phyloP scores from a whole-genome alignment of 1,140 invertebrate species.

The Neodiprion fabricii region DNA sequence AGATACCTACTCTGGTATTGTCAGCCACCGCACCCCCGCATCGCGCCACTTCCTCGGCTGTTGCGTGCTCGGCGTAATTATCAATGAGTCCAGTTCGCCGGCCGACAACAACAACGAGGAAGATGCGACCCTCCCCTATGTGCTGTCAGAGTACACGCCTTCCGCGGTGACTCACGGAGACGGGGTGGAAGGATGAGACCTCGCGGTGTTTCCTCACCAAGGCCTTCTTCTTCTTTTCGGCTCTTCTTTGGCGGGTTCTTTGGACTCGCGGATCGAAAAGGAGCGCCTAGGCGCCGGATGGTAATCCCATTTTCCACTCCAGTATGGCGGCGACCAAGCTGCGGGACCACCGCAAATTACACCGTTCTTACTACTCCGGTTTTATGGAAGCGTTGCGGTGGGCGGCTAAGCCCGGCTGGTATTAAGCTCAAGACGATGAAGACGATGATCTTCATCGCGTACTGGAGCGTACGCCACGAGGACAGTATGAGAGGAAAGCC shows the following conservation, averaged over 20 bases:
- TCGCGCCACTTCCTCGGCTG: neutral
- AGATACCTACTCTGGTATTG: slow-evolving; percentile 9
- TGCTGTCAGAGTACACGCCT: neutral
- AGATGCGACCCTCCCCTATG: too few relatives aligned
- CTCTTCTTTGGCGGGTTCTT: too few relatives aligned
- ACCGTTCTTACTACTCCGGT: neutral
- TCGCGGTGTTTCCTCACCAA: too few relatives aligned
- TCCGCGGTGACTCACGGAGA: neutral
- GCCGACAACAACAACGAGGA: slow-evolving; percentile 6
- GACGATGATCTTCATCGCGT: neutral
- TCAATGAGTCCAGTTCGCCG: slow-evolving; percentile 17
- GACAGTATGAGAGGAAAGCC: neutral
- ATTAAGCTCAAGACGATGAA: neutral
- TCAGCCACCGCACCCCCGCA: neutral
- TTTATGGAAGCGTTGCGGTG: neutral
- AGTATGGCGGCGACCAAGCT: neutral
- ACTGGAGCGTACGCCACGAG: neutral
- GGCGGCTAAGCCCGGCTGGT: neutral
- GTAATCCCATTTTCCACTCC: slow-evolving; percentile 7
- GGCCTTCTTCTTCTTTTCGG: too few relatives aligned
- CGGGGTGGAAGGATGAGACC: neutral
- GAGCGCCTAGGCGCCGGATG: too few relatives aligned
- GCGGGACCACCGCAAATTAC: neutral
- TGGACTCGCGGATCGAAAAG: too few relatives aligned
- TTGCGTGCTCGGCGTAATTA: slow-evolving; percentile 30